These are phyloP conservation scores for Aphodius granarius DNA, from an alignment of 2,888 invertebrate species.

Conservation along the genomic window DNA sequence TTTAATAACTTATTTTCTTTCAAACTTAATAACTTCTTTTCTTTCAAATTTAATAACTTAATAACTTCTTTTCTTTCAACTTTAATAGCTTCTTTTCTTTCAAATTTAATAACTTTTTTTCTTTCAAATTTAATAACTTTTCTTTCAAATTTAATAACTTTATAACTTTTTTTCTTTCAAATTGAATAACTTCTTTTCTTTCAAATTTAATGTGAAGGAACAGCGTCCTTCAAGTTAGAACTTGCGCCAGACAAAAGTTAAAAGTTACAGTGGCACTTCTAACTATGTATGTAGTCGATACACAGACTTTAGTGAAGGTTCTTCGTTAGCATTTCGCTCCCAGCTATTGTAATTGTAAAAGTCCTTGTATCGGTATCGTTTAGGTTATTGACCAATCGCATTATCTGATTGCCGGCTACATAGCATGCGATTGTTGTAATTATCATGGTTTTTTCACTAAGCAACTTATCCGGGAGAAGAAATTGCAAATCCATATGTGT, in stretches of 20 bases:
- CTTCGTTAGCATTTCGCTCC: neutral
- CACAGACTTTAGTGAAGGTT: neutral
- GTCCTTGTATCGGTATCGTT: conserved; percentile 8
- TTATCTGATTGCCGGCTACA: conserved; percentile 19
- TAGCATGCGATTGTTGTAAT: neutral
- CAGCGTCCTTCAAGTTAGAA: neutral
- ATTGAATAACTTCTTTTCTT: no score
- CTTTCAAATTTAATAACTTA: no score
- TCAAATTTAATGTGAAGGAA: neutral
- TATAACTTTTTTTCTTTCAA: no score
- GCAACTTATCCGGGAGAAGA: neutral
- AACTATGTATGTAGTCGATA: neutral
- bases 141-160: no score
- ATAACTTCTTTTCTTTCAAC: no score
- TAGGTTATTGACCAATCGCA: conserved; percentile 25
- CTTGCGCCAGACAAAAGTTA: neutral
- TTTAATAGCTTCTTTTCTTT: no score
- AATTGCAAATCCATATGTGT: conserved; percentile 13
- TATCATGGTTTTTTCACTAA: neutral
- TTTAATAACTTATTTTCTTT: no score
- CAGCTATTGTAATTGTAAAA: neutral
- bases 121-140: no score
- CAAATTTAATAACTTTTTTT: no score
- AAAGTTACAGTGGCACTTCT: neutral
- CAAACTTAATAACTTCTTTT: no score